Percentiles rank a stretch among this genome's conserved stretches.
phyloP scores from a whole-genome alignment of 2,113 vertebrate genomes.

The Grus americana region DNA sequence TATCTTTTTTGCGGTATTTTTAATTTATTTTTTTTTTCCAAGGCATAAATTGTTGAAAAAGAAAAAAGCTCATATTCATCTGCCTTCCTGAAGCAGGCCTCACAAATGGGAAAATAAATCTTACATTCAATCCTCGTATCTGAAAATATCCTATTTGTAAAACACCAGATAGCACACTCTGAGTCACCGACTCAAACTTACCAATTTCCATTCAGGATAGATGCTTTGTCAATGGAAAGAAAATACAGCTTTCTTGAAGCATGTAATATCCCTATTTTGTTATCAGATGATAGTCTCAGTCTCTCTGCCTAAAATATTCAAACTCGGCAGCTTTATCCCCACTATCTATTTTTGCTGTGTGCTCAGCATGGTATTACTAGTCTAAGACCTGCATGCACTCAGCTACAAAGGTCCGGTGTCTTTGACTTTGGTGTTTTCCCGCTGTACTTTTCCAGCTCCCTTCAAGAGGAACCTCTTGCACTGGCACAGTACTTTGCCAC shows the following conservation, averaged over 20 bases:
- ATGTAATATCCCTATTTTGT: neutral
- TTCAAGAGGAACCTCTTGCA: neutral
- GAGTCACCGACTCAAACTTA: neutral
- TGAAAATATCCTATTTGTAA: neutral
- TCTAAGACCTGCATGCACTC: neutral
- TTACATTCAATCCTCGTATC: rapidly evolving
- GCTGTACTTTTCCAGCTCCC: neutral
- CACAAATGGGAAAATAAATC: neutral
- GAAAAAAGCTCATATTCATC: neutral
- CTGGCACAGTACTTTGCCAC: neutral
- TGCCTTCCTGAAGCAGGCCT: neutral
- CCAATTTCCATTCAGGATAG: neutral
- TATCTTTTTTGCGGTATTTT: rapidly evolving
- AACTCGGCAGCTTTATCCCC: neutral
- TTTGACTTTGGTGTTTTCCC: neutral
- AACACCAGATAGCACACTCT: neutral
- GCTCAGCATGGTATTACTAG: neutral
- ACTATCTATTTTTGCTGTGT: neutral
- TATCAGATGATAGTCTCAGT: neutral
- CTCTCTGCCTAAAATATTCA: neutral
- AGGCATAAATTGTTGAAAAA: neutral
- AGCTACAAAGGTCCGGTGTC: neutral
- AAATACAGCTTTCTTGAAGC: neutral
- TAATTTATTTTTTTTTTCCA: too few species aligned
- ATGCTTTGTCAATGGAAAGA: neutral